Conservation (phyloP, 2,888 invertebrate genomes). For the Synanthedon tipuliformis region DNA sequence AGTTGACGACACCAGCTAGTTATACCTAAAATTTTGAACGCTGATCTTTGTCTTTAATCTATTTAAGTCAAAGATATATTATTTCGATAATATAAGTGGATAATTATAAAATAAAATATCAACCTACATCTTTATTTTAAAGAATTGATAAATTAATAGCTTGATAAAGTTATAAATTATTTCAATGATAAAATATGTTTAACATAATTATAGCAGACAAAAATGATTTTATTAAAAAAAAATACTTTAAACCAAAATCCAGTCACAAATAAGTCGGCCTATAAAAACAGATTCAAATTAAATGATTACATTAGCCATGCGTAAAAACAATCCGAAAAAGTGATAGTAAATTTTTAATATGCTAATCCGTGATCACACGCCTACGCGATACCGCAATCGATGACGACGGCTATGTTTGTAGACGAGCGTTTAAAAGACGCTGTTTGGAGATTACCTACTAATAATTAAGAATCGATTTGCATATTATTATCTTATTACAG, state of each 20-base stretch:
- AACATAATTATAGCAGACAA: not conserved
- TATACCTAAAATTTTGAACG: no score
- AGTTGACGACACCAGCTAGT: no score
- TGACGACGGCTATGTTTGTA: not conserved
- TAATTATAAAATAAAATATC: no score
- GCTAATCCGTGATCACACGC: conserved; percentile 41
- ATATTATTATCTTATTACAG: no score
- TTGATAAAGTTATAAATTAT: conserved; percentile 1
- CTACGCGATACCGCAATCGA: conserved; percentile 18
- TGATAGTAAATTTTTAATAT: conserved; percentile 43
- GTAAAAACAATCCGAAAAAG: conserved; percentile 35
- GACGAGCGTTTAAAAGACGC: not conserved
- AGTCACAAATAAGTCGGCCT: conserved; percentile 2
- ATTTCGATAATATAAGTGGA: no score
- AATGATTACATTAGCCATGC: conserved; percentile 27
- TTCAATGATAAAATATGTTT: not conserved
- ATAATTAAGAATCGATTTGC: no score
- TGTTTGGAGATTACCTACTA: no score
- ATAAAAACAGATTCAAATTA: conserved; percentile 15
- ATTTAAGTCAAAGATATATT: no score
- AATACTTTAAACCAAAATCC: not conserved
- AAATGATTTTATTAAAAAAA: not conserved
- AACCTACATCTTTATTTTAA: not conserved
- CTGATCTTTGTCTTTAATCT: no score
- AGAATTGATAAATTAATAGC: not conserved